Percentiles rank a stretch among this genome's conserved stretches.
phyloP scores from a whole-genome alignment of 2,888 invertebrate genomes.

The Hypomecis punctinalis region DNA sequence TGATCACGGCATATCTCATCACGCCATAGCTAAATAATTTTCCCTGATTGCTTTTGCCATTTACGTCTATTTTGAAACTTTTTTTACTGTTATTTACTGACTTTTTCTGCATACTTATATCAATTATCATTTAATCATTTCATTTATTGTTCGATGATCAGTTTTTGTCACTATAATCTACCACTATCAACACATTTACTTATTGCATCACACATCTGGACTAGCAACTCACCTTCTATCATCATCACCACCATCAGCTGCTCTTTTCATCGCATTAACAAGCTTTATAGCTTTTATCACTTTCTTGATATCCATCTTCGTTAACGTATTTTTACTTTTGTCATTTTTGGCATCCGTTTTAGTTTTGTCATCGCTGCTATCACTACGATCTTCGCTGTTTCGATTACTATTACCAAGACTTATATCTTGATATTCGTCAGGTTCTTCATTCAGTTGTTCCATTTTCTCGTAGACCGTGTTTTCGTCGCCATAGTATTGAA shows the following conservation, averaged over 20 bases:
- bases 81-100: too few species aligned
- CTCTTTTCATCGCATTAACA: conserved; percentile 13
- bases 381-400: background rate
- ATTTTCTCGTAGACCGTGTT: conserved; percentile 49
- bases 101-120: too few species aligned
- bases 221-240: background rate
- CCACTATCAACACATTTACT: too few species aligned
- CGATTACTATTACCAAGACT: background rate
- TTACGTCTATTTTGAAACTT: too few species aligned
- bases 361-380: background rate
- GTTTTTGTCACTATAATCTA: too few species aligned
- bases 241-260: background rate
- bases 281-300: conserved; percentile 13
- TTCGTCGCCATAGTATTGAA: conserved; percentile 59
- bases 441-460: conserved; percentile 23
- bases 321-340: background rate
- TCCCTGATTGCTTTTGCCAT: too few species aligned
- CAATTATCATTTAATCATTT: too few species aligned
- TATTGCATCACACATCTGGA: too few species aligned
- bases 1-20: too few species aligned
- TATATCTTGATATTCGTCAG: conserved; percentile 8
- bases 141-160: too few species aligned
- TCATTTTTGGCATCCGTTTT: background rate
- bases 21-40: too few species aligned
- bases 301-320: conserved; percentile 12